Conservation (phyloP, 1,140 invertebrate genomes). For the Lamellibrachia luymesi region DNA sequence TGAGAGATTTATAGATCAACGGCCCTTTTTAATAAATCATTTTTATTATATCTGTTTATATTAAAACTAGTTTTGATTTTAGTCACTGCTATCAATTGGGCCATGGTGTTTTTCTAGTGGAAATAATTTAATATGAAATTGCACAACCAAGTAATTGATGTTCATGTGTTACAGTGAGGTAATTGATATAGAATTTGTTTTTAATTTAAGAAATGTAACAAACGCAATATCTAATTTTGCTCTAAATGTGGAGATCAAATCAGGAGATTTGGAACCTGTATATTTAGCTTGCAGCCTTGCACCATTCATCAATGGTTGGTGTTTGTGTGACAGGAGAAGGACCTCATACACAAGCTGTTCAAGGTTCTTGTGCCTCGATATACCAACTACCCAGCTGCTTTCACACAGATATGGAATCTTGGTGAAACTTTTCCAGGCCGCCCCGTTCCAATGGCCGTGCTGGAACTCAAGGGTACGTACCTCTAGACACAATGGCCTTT, state of each 20-base stretch:
- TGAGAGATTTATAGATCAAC: constrained; percentile 31
- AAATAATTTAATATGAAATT: no score
- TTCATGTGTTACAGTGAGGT: no score
- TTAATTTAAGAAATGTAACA: no score
- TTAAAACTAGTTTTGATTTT: not conserved
- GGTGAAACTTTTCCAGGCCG: constrained; percentile 65
- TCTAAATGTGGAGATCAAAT: no score
- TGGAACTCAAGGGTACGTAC: constrained; percentile 73
- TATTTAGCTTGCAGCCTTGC: no score
- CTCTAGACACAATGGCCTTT: not conserved
- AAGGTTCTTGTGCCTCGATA: constrained; percentile 83
- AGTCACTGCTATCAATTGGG: no score
- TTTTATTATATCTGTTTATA: not conserved
- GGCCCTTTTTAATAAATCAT: not conserved
- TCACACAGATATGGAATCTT: constrained; percentile 72
- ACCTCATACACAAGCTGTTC: constrained; percentile 87
- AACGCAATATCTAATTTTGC: no score
- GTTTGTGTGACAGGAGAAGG: constrained; percentile 67
- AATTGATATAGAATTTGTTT: no score
- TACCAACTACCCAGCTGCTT: constrained; percentile 69
- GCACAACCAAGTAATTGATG: no score
- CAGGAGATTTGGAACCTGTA: no score
- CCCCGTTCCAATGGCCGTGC: constrained; percentile 59
- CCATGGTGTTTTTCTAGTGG: no score
- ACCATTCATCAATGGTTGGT: constrained; percentile 26